A percentile compares a stretch with the other conserved stretches of the same genome.
Evolutionary conservation across 2,797 vertebrate species (phyloP).

Genomic region (Chelon auratus): DNA sequence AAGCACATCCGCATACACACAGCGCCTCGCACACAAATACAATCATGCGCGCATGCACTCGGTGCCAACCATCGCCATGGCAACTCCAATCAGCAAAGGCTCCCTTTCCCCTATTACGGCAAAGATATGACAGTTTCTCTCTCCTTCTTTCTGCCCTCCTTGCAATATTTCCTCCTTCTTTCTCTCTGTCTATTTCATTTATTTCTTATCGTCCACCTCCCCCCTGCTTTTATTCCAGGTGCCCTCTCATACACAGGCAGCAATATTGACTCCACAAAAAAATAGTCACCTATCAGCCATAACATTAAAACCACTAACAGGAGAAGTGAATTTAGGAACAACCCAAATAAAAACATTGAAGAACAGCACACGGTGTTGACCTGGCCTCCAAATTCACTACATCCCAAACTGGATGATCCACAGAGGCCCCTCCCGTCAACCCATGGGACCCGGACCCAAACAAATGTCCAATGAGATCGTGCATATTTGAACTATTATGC

Average conservation of each 20-base stretch:
- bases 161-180: slow-evolving; percentile 35
- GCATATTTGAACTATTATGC: too few species aligned
- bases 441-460: too few species aligned
- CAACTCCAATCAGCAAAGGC: slow-evolving; percentile 81
- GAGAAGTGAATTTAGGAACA: too few species aligned
- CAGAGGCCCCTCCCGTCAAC: too few species aligned
- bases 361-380: too few species aligned
- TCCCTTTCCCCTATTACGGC: slow-evolving; percentile 70
- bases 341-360: too few species aligned
- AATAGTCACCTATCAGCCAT: too few species aligned
- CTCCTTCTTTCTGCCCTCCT: slow-evolving; percentile 55
- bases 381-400: too few species aligned
- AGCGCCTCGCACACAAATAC: slow-evolving; percentile 58
- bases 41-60: slow-evolving; percentile 46
- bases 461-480: not conserved
- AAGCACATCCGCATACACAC: slow-evolving; percentile 41
- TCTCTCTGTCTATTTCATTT: not conserved
- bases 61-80: slow-evolving; percentile 80
- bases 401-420: too few species aligned
- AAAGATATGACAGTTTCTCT: slow-evolving; percentile 77
- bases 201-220: slow-evolving; percentile 23
- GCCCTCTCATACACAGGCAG: slow-evolving; percentile 10
- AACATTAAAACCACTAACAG: too few species aligned
- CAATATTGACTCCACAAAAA: slow-evolving; percentile 15
- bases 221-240: not conserved